Conservation (phyloP, 2,113 vertebrate species). For the Nesoenas mayeri region DNA sequence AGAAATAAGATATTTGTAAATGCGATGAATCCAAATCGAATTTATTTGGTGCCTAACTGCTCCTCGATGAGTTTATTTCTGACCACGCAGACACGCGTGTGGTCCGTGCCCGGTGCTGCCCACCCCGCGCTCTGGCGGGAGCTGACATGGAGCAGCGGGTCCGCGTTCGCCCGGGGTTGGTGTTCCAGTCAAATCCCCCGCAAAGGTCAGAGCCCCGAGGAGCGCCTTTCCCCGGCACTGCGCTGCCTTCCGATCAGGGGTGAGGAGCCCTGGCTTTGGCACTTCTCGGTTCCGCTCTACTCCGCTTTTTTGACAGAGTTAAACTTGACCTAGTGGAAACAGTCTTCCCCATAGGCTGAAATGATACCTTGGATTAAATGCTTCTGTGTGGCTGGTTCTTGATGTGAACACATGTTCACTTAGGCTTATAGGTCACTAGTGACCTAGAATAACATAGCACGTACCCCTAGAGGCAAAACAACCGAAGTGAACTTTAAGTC, state of each 20-base stretch:
- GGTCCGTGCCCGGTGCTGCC: neutral
- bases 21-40: neutral
- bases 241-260: neutral
- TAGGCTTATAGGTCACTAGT: neutral
- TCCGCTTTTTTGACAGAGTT: neutral
- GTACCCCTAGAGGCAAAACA: conserved; percentile 15
- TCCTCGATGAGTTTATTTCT: neutral
- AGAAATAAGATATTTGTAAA: neutral
- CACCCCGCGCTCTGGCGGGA: neutral
- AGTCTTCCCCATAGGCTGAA: neutral
- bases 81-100: neutral
- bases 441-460: neutral
- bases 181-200: rapidly evolving
- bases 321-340: neutral
- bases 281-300: neutral
- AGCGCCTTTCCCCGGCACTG: neutral
- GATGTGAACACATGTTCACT: neutral
- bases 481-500: conserved; percentile 6
- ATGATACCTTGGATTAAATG: neutral
- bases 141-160: neutral
- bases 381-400: neutral
- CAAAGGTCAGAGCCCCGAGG: neutral
- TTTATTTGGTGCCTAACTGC: neutral
- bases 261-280: neutral
- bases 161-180: neutral